Percentiles rank a stretch among this genome's conserved stretches.
Conservation (phyloP, 2,113 vertebrate species). For the Pongo abelii region DNA sequence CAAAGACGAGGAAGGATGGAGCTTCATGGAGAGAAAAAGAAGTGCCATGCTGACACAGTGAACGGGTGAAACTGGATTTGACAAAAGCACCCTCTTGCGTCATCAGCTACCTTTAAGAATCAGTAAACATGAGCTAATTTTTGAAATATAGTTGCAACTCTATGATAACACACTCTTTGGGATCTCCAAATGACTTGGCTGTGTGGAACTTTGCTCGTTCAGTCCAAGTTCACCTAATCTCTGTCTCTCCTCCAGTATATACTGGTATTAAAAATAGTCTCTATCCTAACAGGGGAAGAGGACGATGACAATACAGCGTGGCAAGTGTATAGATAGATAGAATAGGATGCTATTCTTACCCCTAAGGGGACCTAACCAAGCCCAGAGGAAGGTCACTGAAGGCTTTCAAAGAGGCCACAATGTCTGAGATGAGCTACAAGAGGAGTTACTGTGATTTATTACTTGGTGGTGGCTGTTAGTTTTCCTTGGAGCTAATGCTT, state of each 20-base stretch:
- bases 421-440: not conserved
- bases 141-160: not conserved
- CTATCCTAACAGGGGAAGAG: not conserved
- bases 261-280: not conserved
- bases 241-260: not conserved
- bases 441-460: not conserved
- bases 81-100: not conserved
- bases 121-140: not conserved
- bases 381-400: not conserved
- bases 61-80: not conserved
- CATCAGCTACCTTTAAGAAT: not conserved
- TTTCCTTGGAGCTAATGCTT: not conserved
- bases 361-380: too few relatives aligned
- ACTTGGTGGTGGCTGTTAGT: not conserved
- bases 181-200: not conserved
- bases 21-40: not conserved
- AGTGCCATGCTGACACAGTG: not conserved
- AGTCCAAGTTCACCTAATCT: not conserved
- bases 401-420: not conserved
- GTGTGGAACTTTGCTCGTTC: not conserved
- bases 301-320: not conserved
- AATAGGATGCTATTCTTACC: not conserved
- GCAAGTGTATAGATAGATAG: not conserved
- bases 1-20: not conserved
- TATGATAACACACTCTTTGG: not conserved